Base-by-base conservation (phyloP, 2,797 vertebrate species). In the Craterocephalus amniculus region DNA sequence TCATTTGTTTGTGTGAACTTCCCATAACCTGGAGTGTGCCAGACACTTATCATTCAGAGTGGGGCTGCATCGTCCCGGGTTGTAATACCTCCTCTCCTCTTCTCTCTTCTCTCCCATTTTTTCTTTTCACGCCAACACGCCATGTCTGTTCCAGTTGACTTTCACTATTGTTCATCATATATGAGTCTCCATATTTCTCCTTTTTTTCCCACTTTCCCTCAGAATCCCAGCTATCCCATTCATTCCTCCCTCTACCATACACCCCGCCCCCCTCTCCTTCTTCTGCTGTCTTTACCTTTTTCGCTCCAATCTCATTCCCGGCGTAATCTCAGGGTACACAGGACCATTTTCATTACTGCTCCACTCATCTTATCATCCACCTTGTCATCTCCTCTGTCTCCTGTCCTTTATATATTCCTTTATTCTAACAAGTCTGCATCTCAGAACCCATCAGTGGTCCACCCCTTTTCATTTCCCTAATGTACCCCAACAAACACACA, bases 1-100 rank as follows among this genome's bases (percentile, higher is more conserved):
- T 93, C 93, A 94, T 95, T 94, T 93, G 93, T 95, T 94, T 92
- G 89, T 87, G 89, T 94, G 94, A 95, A 95, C 94, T 95, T 94
- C 92, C 89, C 89, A 87, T 95, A 94, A 95, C 94, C 94, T 86
- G 86, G 88, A 78, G 89, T 77, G 85, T 85, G 86, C 75, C 82
- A 93, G 93, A 93, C 93, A 95, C 93, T 94, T 93, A 95, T 95
- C 94, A 94, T 94, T 92, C 91, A 88, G 92, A 89, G 90, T 89
- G 87, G 91, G 74, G 86, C 89, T 81, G 90, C 81, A 76, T 78
- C 84, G 85, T 90, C 84, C 87, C 38, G 73, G 89, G 79, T 88
- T 72, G 85, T 89, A 92, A 91, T 90, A 83, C 83, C 83, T 86
- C 87, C 78, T 49, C 77, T 85, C 78, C 51, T 68, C 74, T 78